Percentiles rank a stretch among this genome's conserved stretches.
These are phyloP conservation scores for Drosophila simulans DNA, from an alignment of 1,140 invertebrate genomes.

Conservation along the genomic window DNA sequence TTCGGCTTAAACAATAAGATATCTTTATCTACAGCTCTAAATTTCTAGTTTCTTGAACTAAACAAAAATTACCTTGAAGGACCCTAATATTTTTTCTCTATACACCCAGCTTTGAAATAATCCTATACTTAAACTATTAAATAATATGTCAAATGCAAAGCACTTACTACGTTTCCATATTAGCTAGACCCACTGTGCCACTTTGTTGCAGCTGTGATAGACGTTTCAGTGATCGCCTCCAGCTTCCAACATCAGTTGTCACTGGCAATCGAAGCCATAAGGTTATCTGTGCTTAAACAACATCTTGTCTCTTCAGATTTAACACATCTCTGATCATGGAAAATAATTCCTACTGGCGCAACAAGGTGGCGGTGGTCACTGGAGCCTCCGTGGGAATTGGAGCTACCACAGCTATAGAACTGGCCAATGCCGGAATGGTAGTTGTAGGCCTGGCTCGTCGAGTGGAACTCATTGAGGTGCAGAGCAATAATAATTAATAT, in stretches of 20 bases:
- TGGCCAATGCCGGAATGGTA: slow-evolving; percentile 86
- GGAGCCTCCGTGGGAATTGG: slow-evolving; percentile 89
- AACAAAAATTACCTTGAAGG: no score
- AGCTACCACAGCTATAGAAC: slow-evolving; percentile 80
- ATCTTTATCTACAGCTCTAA: no score
- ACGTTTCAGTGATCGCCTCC: slow-evolving; percentile 18
- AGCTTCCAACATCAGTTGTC: slow-evolving; percentile 47
- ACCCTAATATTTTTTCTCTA: no score
- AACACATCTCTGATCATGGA: slow-evolving; percentile 85
- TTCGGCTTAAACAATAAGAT: not conserved
- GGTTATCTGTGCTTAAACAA: slow-evolving; percentile 29
- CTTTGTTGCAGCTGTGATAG: slow-evolving; percentile 4
- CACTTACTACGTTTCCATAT: not conserved
- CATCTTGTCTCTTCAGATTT: not conserved
- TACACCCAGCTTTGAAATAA: no score
- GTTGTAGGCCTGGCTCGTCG: slow-evolving; percentile 87
- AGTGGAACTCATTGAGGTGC: slow-evolving; percentile 85
- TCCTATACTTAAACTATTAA: no score
- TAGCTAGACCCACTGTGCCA: slow-evolving; percentile 29
- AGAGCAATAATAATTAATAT: no score
- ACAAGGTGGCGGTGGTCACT: slow-evolving; percentile 88
- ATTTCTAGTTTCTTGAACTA: no score
- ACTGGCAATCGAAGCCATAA: slow-evolving; percentile 20
- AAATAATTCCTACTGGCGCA: slow-evolving; percentile 85
- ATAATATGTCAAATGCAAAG: no score